Base-by-base conservation (phyloP, 2,113 vertebrate species). In the Probosciger aterrimus region DNA sequence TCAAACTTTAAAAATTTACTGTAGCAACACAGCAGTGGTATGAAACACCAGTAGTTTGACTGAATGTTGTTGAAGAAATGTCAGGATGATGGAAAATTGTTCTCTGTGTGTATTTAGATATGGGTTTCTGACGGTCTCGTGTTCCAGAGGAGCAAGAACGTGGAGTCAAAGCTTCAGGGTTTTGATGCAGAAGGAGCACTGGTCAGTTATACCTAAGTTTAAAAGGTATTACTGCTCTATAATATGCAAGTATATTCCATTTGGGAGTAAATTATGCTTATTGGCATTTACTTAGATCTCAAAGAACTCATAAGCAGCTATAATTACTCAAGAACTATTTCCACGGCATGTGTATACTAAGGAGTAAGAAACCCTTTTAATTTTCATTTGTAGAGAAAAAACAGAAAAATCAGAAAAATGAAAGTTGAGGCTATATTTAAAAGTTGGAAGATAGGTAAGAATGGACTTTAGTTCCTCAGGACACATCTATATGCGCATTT, bases 41-140 rank as follows among this genome's bases (percentile, higher is more conserved):
- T 52, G 57, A 79, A 87, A 57, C 5, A 2, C 7, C 6, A 11
- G 1, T 28, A 60, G 25, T 60, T 18, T 76, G 27, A n/a, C 27
- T 82, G n/a, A 62, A 22, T 46, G 5, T 25, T 75, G 30, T 63
- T 84, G 46, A 49, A 75, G 31, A 71, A 73, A 30, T 10, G 16
- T 65, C 50, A 67, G 24, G 31, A 57, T 8, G 30, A 39, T 44
- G 8, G n/a, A 63, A 93, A 93, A 41, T 19, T 6, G 17, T 76
- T 55, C 41, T 89, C 27, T 74, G 3, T 60, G 11, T 1, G 0
- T 86, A 19, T 59, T 80, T 88, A 43, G 12, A 13, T 37, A 18
- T 0, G 6, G 2, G 3, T 69, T 96, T 90, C 23, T 92, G 20
- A 35, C 33, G 18, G 20, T 55, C 12, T 60, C 0, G 0, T 76